Conservation (phyloP, 2,888 invertebrate genomes). For the Drosophila imparisetae region DNA sequence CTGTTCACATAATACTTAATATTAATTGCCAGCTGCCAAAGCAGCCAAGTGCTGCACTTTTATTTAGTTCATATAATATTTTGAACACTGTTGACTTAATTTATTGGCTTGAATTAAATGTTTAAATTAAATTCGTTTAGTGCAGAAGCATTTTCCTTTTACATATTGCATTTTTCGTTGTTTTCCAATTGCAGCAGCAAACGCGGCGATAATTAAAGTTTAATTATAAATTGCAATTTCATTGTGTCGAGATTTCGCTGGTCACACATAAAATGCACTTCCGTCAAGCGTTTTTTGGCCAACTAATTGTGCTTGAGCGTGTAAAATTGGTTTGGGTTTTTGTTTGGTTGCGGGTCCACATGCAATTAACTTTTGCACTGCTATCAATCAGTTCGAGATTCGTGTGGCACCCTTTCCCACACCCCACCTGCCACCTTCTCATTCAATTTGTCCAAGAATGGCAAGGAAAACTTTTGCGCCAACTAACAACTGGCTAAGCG, state of each 20-base stretch:
- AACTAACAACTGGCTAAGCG: slow-evolving; percentile 51
- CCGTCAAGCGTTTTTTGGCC: slow-evolving; percentile 26
- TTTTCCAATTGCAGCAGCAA: neutral
- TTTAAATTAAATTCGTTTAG: neutral
- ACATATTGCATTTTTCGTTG: neutral
- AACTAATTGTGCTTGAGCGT: slow-evolving; percentile 3
- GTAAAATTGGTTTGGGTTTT: neutral
- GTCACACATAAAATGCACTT: slow-evolving; percentile 61
- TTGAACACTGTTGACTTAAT: neutral
- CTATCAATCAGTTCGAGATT: slow-evolving; percentile 64
- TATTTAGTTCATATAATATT: neutral
- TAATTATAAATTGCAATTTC: slow-evolving; percentile 69
- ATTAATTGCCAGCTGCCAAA: neutral
- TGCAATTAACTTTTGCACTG: slow-evolving; percentile 76
- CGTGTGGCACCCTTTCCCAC: slow-evolving; percentile 12
- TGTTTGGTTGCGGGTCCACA: slow-evolving; percentile 35
- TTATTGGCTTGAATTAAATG: neutral
- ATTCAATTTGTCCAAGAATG: slow-evolving; percentile 68
- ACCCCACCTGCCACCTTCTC: slow-evolving; percentile 44
- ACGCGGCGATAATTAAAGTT: slow-evolving; percentile 64
- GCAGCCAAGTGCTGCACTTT: neutral
- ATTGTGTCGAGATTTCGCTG: slow-evolving; percentile 64
- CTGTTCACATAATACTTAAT: neutral
- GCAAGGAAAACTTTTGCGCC: slow-evolving; percentile 54
- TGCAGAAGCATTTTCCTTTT: neutral